Percentiles rank a stretch among this genome's conserved stretches.
phyloP scores from a whole-genome alignment of 2,113 vertebrate species.

The Xiphophorus couchianus region DNA sequence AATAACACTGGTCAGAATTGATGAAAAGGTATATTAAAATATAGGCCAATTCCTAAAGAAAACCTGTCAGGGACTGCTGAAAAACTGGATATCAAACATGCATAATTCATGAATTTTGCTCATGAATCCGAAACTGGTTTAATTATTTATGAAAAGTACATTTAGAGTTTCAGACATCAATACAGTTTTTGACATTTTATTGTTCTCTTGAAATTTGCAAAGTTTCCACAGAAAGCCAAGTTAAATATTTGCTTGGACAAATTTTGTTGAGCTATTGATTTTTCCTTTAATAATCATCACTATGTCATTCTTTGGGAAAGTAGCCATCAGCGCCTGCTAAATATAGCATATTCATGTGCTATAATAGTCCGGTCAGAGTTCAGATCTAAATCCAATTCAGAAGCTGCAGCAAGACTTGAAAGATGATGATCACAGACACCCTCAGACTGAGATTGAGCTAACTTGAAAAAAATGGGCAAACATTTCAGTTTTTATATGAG shows the following conservation, averaged over 20 bases:
- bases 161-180: not conserved
- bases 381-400: not conserved
- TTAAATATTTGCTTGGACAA: not conserved
- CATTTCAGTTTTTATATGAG: not conserved
- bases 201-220: not conserved
- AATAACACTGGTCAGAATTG: too few relatives aligned
- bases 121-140: not conserved
- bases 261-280: not conserved
- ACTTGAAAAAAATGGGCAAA: not conserved
- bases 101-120: not conserved
- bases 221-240: not conserved
- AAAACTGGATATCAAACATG: not conserved
- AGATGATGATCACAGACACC: not conserved
- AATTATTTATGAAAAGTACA: not conserved
- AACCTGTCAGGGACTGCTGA: too few relatives aligned
- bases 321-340: too few relatives aligned
- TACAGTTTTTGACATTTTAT: not conserved
- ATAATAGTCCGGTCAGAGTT: not conserved
- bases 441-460: not conserved
- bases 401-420: not conserved
- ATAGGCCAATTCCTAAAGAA: too few relatives aligned
- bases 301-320: too few relatives aligned
- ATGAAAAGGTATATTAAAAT: too few relatives aligned
- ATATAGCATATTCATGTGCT: too few relatives aligned
- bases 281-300: too few relatives aligned